Evolutionary conservation across 2,797 vertebrate genomes (phyloP).

Genomic region (Adelosebastes latens): DNA sequence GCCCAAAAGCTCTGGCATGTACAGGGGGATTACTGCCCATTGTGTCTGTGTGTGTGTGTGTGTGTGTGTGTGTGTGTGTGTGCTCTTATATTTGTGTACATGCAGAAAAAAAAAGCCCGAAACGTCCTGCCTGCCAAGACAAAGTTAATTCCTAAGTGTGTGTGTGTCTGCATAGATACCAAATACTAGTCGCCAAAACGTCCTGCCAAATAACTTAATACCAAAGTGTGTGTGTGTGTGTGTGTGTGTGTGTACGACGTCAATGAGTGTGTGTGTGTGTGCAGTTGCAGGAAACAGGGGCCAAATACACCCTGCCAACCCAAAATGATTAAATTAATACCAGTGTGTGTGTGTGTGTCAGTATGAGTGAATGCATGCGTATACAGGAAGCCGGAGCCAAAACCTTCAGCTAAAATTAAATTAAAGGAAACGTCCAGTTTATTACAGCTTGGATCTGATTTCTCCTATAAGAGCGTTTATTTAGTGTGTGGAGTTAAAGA

Average conservation of each 20-base stretch:
- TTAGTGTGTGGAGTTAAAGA: too few species aligned
- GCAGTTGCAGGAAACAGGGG: constrained; percentile 36
- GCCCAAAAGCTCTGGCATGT: constrained; percentile 70
- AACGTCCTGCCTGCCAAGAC: constrained; percentile 48
- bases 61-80: constrained; percentile 6
- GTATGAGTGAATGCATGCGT: constrained; percentile 28
- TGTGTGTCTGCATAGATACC: constrained; percentile 36
- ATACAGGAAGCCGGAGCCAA: constrained; percentile 10
- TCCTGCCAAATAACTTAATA: constrained; percentile 57
- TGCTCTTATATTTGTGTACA: constrained; percentile 10
- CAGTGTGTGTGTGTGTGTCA: constrained; percentile 24
- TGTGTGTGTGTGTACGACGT: neutral
- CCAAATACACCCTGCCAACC: constrained; percentile 53
- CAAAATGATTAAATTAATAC: constrained; percentile 59
- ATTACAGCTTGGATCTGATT: neutral
- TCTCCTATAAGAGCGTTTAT: neutral
- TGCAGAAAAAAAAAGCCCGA: constrained; percentile 18
- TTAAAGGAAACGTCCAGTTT: constrained; percentile 3
- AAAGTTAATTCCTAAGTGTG: constrained; percentile 51
- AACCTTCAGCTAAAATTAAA: constrained; percentile 37
- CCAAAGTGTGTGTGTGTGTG: constrained; percentile 12
- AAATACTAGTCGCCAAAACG: constrained; percentile 44
- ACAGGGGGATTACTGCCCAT: constrained; percentile 72
- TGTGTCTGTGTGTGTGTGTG: constrained; percentile 44
- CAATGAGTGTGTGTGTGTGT: constrained; percentile 23